Conservation (phyloP, 2,888 invertebrate species). For the Harpagoxenus sublaevis region DNA sequence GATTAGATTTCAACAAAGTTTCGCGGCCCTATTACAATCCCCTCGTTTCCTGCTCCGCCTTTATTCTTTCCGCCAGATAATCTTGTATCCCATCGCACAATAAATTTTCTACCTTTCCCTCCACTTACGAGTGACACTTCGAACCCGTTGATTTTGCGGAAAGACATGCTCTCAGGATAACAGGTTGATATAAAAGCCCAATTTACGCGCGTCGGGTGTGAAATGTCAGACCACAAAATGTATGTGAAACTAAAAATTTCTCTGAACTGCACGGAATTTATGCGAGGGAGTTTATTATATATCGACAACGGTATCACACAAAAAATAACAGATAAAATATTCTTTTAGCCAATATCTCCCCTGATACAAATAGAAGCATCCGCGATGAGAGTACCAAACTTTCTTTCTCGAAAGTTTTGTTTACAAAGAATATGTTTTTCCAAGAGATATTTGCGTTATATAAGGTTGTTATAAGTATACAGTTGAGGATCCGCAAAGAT, state of each 20-base stretch:
- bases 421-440: neutral
- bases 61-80: neutral
- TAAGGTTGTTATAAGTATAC: neutral
- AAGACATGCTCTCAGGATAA: neutral
- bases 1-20: conserved; percentile 30
- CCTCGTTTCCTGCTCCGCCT: neutral
- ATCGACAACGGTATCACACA: neutral
- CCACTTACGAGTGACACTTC: neutral
- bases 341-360: neutral
- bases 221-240: too few species aligned
- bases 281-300: neutral
- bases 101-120: conserved; percentile 22
- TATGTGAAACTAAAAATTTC: neutral
- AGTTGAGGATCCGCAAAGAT: neutral
- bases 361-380: neutral
- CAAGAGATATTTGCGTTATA: neutral
- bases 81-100: neutral
- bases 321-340: neutral
- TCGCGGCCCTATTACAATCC: neutral
- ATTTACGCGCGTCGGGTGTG: neutral
- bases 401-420: neutral
- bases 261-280: neutral
- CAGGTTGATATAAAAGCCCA: neutral
- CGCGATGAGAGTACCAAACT: neutral
- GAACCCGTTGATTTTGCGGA: neutral